phyloP scores from a whole-genome alignment of 2,888 invertebrate genomes.

The Lepidocyrtoides sp. region DNA sequence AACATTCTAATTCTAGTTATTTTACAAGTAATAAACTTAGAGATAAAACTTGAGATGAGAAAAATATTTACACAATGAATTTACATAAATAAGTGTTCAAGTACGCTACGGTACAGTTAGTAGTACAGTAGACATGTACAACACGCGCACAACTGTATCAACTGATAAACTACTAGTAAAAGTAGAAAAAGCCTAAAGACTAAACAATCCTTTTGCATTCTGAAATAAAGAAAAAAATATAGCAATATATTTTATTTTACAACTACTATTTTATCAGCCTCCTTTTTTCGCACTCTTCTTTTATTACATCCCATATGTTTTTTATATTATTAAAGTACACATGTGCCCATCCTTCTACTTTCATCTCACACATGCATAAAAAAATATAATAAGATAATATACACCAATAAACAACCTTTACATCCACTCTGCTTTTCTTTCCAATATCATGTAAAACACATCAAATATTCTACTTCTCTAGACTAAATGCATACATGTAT shows the following conservation, averaged over 20 bases:
- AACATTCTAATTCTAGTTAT: conserved; percentile 35
- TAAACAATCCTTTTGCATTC: neutral
- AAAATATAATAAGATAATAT: conserved; percentile 44
- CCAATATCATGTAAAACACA: conserved; percentile 32
- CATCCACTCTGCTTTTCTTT: conserved; percentile 17
- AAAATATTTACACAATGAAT: conserved; percentile 53
- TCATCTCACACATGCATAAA: neutral
- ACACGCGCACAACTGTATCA: neutral
- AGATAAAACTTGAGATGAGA: conserved; percentile 50
- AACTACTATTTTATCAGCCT: neutral
- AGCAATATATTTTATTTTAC: conserved; percentile 9
- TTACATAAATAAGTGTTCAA: conserved; percentile 39
- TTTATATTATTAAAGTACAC: conserved; percentile 12
- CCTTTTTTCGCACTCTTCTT: conserved; percentile 45
- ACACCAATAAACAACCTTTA: conserved; percentile 44
- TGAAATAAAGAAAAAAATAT: neutral
- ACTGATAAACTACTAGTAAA: neutral
- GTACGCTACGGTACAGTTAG: neutral
- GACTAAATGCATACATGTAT: neutral
- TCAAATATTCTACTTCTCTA: neutral
- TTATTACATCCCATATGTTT: conserved; percentile 40
- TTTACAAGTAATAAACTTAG: conserved; percentile 44
- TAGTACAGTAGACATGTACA: too few relatives aligned
- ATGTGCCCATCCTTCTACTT: neutral
- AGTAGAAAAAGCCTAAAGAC: neutral